These are phyloP conservation scores for Gastracanthus pulcherrimus DNA, from an alignment of 2,888 invertebrate species.

Conservation along the genomic window DNA sequence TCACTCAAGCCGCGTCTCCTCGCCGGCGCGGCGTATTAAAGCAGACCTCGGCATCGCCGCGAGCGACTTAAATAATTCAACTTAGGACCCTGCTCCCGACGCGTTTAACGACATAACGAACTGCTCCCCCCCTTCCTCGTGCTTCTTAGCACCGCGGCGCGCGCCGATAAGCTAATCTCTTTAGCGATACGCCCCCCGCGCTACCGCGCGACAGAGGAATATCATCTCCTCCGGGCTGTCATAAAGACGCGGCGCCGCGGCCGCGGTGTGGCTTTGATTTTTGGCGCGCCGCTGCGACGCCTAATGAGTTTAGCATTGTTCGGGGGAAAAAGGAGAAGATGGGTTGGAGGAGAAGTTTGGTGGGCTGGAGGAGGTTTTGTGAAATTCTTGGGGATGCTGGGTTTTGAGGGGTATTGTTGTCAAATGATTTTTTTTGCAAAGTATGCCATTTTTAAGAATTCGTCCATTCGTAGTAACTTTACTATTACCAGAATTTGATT, in stretches of 20 bases:
- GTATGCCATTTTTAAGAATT: too few species aligned
- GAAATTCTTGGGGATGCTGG: too few species aligned
- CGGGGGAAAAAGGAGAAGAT: conserved; percentile 1
- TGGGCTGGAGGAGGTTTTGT: neutral
- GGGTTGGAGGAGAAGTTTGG: neutral
- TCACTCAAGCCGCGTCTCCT: too few species aligned
- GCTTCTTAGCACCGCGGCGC: conserved; percentile 22
- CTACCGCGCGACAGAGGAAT: conserved; percentile 14
- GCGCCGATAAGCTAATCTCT: conserved; percentile 56
- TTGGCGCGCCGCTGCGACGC: conserved; percentile 1
- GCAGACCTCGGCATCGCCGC: neutral
- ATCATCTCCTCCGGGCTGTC: neutral
- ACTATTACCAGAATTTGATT: too few species aligned
- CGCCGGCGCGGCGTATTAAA: too few species aligned
- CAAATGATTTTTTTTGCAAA: too few species aligned
- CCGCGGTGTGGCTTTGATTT: conserved; percentile 37
- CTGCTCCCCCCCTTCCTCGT: neutral
- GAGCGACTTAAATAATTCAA: conserved; percentile 47
- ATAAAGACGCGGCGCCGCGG: conserved; percentile 27
- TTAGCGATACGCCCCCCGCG: conserved; percentile 39
- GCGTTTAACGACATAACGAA: conserved; percentile 51
- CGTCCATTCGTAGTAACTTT: too few species aligned
- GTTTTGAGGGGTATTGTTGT: too few species aligned
- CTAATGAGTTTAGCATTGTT: conserved; percentile 49
- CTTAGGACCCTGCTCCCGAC: conserved; percentile 25